phyloP scores from a whole-genome alignment of 2,888 invertebrate genomes.

The Dendrolimus pini region DNA sequence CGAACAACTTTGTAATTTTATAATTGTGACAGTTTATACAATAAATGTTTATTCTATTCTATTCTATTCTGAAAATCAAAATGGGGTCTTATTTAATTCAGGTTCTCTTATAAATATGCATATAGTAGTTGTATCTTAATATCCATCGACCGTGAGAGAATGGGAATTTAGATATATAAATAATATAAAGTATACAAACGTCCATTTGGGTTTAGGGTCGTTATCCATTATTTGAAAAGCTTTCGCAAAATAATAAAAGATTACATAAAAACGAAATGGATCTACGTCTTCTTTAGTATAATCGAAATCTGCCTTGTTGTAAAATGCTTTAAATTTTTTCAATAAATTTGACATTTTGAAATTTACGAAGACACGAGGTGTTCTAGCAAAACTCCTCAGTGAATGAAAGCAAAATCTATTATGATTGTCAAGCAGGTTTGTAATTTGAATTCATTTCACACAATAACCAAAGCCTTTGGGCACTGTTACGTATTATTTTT shows the following conservation, averaged over 20 bases:
- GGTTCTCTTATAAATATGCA: no score
- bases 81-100: no score
- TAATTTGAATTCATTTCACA: not conserved
- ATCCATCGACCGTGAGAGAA: no score
- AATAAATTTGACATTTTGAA: not conserved
- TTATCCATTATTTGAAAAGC: conserved; percentile 36
- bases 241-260: conserved; percentile 33
- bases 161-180: no score
- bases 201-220: conserved; percentile 26
- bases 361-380: not conserved
- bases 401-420: not conserved
- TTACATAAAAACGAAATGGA: conserved; percentile 40
- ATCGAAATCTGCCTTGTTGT: conserved; percentile 36
- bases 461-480: not conserved
- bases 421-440: not conserved
- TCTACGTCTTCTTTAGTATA: conserved; percentile 31
- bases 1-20: no score
- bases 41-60: no score
- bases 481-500: no score
- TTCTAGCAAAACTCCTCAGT: not conserved
- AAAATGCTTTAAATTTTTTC: conserved; percentile 27
- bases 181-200: conserved; percentile 21
- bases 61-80: no score
- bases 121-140: no score
- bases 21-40: no score